These are phyloP conservation scores for Caenorhabditis angaria DNA, from an alignment of 2,888 invertebrate species.

Conservation along the genomic window DNA sequence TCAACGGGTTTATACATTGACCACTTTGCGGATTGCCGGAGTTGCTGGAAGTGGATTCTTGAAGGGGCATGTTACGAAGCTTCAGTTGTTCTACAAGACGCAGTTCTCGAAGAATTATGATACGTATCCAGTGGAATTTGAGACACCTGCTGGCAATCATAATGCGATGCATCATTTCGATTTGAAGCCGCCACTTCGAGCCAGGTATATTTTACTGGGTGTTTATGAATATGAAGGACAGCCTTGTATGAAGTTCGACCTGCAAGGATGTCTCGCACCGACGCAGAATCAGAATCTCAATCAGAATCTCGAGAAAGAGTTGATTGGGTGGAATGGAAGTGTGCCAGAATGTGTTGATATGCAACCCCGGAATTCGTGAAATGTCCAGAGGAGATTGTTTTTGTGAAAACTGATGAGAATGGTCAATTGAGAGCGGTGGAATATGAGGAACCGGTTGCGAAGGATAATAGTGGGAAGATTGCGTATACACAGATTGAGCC, in stretches of 20 bases:
- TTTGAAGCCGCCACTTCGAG: conserved; percentile 88
- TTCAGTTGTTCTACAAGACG: conserved; percentile 95
- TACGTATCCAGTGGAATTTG: conserved; percentile 88
- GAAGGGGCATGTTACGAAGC: conserved; percentile 90
- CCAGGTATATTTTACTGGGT: conserved; percentile 90
- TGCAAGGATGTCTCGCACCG: conserved; percentile 87
- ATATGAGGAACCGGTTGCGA: conserved; percentile 90
- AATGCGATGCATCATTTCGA: conserved; percentile 96
- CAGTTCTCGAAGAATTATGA: conserved; percentile 92
- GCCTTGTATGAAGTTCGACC: conserved; percentile 91
- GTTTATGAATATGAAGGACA: conserved; percentile 96
- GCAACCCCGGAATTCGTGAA: conserved; percentile 96
- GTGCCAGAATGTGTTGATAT: conserved; percentile 78
- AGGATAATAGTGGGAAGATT: conserved; percentile 90
- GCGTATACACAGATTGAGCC: conserved; percentile 91
- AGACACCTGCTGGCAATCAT: conserved; percentile 78
- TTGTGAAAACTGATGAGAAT: conserved; percentile 82
- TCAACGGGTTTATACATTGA: conserved; percentile 85
- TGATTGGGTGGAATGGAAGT: conserved; percentile 72
- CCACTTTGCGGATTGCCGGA: conserved; percentile 69
- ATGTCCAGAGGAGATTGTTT: conserved; percentile 90
- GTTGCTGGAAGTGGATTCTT: conserved; percentile 70
- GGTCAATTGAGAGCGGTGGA: conserved; percentile 86
- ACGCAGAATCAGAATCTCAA: conserved; percentile 64
- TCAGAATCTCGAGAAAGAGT: conserved; percentile 50